Percentiles rank a stretch among this genome's conserved stretches.
Conservation (phyloP, 2,888 invertebrate genomes). For the Hemistola chrysoprasaria region DNA sequence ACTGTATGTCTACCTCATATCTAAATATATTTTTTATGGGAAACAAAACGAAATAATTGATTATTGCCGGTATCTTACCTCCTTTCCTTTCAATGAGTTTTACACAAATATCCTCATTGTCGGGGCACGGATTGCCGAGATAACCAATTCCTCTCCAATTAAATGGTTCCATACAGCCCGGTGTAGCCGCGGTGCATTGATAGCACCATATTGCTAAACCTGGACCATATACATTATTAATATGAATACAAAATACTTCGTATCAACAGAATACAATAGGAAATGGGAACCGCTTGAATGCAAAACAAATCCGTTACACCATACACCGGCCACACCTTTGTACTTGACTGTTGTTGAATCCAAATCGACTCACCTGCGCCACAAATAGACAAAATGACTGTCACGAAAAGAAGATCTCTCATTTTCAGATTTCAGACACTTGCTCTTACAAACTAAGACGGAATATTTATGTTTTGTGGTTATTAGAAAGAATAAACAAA, state of each 20-base stretch:
- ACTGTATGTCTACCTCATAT: no score
- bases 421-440: conserved; percentile 9
- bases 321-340: conserved; percentile 23
- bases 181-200: conserved; percentile 93
- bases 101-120: conserved; percentile 92
- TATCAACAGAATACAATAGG: conserved; percentile 6
- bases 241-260: not conserved
- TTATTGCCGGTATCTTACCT: conserved; percentile 76
- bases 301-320: conserved; percentile 17
- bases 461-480: no score
- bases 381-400: conserved; percentile 11
- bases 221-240: conserved; percentile 43
- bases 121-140: conserved; percentile 91
- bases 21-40: no score
- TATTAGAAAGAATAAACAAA: no score
- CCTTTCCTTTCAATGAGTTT: conserved; percentile 93
- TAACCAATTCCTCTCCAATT: conserved; percentile 90
- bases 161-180: conserved; percentile 92
- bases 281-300: conserved; percentile 8
- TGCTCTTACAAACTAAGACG: not conserved
- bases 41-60: conserved; percentile 1
- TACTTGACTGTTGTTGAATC: not conserved
- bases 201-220: conserved; percentile 91
- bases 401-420: conserved; percentile 18
- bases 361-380: conserved; percentile 19